phyloP scores from a whole-genome alignment of 1,140 invertebrate genomes.

The Drosophila pseudoobscura region DNA sequence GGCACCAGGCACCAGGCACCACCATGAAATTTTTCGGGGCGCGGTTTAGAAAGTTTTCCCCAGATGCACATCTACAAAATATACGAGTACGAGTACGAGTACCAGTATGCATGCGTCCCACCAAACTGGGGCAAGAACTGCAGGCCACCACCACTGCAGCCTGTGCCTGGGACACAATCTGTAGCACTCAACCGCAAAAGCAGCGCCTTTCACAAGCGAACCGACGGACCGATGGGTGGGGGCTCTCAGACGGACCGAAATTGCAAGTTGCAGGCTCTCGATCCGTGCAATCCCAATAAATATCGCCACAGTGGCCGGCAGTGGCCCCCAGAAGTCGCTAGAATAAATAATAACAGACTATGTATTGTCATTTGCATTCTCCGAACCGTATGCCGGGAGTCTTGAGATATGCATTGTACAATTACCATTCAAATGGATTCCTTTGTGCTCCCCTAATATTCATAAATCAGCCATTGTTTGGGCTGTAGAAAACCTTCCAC shows the following conservation, averaged over 20 bases:
- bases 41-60: constrained; percentile 72
- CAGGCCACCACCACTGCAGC: constrained; percentile 19
- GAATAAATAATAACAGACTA: constrained; percentile 49
- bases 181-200: constrained; percentile 41
- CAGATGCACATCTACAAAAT: constrained; percentile 18
- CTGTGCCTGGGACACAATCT: constrained; percentile 31
- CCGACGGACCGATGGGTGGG: background rate
- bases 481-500: too few relatives aligned
- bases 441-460: constrained; percentile 23
- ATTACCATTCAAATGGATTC: constrained; percentile 11
- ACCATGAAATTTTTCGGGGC: constrained; percentile 42
- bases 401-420: constrained; percentile 9
- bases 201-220: constrained; percentile 45
- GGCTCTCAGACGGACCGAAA: constrained; percentile 20
- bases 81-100: background rate
- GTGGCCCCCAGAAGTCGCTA: constrained; percentile 26
- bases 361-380: constrained; percentile 27
- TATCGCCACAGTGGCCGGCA: constrained; percentile 1
- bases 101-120: background rate
- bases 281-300: constrained; percentile 12
- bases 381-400: constrained; percentile 5
- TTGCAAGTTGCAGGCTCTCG: constrained; percentile 13
- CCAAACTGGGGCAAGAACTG: constrained; percentile 72
- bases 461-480: constrained; percentile 32
- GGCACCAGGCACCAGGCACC: background rate